Base-by-base conservation (phyloP, 2,888 invertebrate genomes). In the Petrolisthes cinctipes region DNA sequence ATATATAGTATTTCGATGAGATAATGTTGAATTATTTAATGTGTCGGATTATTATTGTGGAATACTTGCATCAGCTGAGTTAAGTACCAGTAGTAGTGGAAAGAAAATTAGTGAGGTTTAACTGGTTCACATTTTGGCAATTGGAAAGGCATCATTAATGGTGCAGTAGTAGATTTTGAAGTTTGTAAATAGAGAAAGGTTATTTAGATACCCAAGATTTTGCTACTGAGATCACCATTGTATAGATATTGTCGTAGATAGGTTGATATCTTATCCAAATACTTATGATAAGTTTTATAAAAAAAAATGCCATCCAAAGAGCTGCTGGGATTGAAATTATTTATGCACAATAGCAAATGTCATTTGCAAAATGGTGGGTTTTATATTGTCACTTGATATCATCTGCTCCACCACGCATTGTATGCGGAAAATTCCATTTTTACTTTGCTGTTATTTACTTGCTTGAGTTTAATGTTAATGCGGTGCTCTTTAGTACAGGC, bases 141-240 rank as follows among this genome's bases (percentile, higher is more conserved):
- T 23, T 56, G 37, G 54, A 71, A 75, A 20, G 73, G 20, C 73
- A 56, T 53, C 75, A 53, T n/a, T 57, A 75, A 82, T 71, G 54
- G 51, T 20, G 68, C 68, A 66, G n/a, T 83, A 75, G 83, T 76
- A 66, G 61, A 53, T 54, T 61, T 23, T 80, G 79, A 85, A 85
- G 80, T 85, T 53, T 85, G 85, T 85, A 85, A 85, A 85, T 85
- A 85, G 85, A 51, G 17, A 85, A 61, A 85, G 20, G 71, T 78
- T 85, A 85, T 79, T 79, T 85, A 85, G 85, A 71, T 76, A 85
- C 80, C 79, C 4, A 78, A 85, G 85, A 85, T 85, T 85, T 85
- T 85, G 85, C 85, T 85, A 85, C 85, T 71, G 37, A 85, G 85
- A 85, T 66, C 80, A 85, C 80, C 66, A 66, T 61, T 85, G 85